phyloP scores from a whole-genome alignment of 1,140 invertebrate genomes.

The Trichonephila clavata region DNA sequence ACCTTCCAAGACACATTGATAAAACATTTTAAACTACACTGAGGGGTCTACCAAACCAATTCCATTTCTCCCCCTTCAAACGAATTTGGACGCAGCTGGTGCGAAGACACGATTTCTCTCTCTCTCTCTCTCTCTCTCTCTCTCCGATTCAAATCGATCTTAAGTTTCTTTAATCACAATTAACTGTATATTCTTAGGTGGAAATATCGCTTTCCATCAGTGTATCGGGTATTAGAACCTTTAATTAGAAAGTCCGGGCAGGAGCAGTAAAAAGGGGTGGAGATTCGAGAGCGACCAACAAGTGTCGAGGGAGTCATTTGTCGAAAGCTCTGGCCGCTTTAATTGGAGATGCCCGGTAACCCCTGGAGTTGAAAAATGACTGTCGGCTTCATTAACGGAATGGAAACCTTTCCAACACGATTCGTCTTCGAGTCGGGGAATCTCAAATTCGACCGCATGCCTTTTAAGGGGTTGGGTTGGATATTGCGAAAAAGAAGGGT shows the following conservation, averaged over 20 bases:
- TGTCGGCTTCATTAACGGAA: constrained; percentile 31
- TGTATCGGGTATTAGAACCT: constrained; percentile 29
- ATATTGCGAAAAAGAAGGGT: not conserved
- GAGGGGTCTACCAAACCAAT: not conserved
- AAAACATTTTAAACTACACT: not conserved
- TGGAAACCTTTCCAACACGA: constrained; percentile 8
- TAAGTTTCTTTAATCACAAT: constrained; percentile 49
- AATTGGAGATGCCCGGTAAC: constrained; percentile 29
- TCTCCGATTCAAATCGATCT: not conserved
- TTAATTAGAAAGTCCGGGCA: constrained; percentile 46
- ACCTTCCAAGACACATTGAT: too few species aligned
- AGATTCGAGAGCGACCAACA: constrained; percentile 35
- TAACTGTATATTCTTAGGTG: not conserved
- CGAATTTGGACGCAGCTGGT: not conserved
- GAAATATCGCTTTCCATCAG: constrained; percentile 17
- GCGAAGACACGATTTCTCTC: not conserved
- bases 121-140: too few species aligned
- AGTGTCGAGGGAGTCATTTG: constrained; percentile 62
- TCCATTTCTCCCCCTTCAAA: not conserved
- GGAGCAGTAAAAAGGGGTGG: not conserved
- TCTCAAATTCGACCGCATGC: not conserved
- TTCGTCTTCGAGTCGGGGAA: not conserved
- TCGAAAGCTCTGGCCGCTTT: constrained; percentile 17
- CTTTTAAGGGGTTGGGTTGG: not conserved
- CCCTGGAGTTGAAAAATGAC: constrained; percentile 44